Conservation (phyloP, 2,888 invertebrate genomes). For the Pediacus dermestoides region DNA sequence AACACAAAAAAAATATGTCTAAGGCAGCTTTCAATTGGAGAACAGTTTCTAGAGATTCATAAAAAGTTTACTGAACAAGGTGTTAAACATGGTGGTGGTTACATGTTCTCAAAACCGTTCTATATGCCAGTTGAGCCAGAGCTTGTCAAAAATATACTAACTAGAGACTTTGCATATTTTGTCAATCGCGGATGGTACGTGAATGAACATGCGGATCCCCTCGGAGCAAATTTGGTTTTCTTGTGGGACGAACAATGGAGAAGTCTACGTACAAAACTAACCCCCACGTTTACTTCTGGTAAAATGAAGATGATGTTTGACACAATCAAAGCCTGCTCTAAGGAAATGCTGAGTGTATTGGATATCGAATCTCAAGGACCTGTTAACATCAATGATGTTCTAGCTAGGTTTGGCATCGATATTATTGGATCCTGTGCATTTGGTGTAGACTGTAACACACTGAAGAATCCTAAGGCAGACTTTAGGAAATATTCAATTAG, state of each 20-base stretch:
- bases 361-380: no score
- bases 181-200: conserved; percentile 30
- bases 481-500: not conserved
- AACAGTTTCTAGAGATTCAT: not conserved
- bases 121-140: conserved; percentile 35
- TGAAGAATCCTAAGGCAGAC: not conserved
- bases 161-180: conserved; percentile 37
- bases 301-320: conserved; percentile 49
- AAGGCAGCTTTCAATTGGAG: not conserved
- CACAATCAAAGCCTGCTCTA: no score
- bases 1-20: not conserved
- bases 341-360: no score
- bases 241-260: conserved; percentile 36
- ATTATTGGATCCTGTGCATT: conserved; percentile 4
- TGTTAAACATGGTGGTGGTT: conserved; percentile 1
- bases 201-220: conserved; percentile 28
- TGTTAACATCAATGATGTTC: no score
- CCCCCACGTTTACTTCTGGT: conserved; percentile 27
- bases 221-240: conserved; percentile 32
- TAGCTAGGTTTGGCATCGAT: not conserved
- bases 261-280: conserved; percentile 48
- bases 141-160: conserved; percentile 31
- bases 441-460: not conserved
- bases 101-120: conserved; percentile 20
- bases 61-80: not conserved